Evolutionary conservation across 2,797 vertebrate species (phyloP), one percentile per base, ranked within the genome.

Genomic region (Rhinoraja longicauda): DNA sequence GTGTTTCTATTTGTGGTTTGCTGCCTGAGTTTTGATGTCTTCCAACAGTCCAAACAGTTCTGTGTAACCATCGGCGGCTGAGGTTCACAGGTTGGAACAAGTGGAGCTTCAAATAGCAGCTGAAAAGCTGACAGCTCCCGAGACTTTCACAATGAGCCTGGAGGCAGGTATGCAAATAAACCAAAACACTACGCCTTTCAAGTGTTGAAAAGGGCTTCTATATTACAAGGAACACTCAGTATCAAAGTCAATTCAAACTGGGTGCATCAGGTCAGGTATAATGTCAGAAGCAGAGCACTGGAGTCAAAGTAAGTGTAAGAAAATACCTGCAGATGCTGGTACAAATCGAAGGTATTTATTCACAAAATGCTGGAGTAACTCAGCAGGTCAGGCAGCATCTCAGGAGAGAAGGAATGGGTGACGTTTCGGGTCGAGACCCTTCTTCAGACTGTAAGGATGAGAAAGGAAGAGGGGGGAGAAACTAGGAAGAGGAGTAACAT

Each of bases 41-140:
- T 88, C 0, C 67, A 67, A 32, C 67, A 9, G 62, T 88, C 32
- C 84, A 88, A n/a, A 19, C 15, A 36, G 29, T 26, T 59, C 81
- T 59, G 24, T 36, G 59, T 64, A 64, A 32, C 84, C n/a, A n/a
- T 32, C 29, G 13, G 29, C 6, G 57, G 62, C 17, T 7, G 7
- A 19, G 9, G 62, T 64, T 19, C 88, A 64, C 84, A 88, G 59
- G 84, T 88, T 88, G 84, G n/a, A 67, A 24, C 84, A 88, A 36
- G 84, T 88, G 84, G 15, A 21, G 17, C 64, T 88, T 88, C 84
- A 88, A 88, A 88, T 59, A 88, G 17, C 32, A 29, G 21, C 84
- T 64, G 59, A 64, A 59, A 21, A 64, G 59, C 26, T 86, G 82
- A n/a, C 10, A 62, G 13, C 6, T 7, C 32, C 59, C 84, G 67